phyloP scores from a whole-genome alignment of 2,113 vertebrate genomes.

The Centropus unirufus region DNA sequence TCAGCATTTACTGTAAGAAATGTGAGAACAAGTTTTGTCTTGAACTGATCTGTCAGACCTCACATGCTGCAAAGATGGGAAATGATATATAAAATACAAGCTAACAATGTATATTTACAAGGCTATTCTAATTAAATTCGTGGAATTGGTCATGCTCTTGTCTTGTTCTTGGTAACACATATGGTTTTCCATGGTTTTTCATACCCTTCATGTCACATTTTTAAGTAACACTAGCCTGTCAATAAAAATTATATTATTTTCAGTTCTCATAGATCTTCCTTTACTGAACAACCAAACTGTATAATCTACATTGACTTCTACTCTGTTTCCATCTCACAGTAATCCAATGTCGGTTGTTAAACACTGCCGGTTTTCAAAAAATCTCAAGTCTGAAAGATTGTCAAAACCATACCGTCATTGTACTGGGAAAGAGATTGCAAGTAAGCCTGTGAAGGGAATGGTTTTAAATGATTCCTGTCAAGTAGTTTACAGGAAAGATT shows the following conservation, averaged over 20 bases:
- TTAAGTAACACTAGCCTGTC: neutral
- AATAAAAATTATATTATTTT: neutral
- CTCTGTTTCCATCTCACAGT: neutral
- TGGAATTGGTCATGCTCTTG: neutral
- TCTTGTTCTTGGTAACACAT: neutral
- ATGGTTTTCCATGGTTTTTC: neutral
- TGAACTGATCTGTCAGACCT: neutral
- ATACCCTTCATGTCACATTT: neutral
- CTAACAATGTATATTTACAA: neutral
- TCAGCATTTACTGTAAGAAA: neutral
- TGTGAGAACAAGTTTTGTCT: neutral
- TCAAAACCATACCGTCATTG: neutral
- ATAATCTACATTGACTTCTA: neutral
- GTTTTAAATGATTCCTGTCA: neutral
- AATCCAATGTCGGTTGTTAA: neutral
- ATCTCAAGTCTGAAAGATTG: neutral
- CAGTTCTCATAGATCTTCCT: neutral
- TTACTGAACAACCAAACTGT: neutral
- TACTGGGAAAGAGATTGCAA: neutral
- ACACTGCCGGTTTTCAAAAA: neutral
- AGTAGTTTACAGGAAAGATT: neutral
- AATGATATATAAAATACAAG: neutral
- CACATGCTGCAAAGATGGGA: neutral
- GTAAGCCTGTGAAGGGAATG: fast-evolving
- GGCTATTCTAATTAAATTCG: neutral